phyloP scores from a whole-genome alignment of 37 sponge, comb jelly and placozoan genomes.

The Mnemiopsis leidyi region DNA sequence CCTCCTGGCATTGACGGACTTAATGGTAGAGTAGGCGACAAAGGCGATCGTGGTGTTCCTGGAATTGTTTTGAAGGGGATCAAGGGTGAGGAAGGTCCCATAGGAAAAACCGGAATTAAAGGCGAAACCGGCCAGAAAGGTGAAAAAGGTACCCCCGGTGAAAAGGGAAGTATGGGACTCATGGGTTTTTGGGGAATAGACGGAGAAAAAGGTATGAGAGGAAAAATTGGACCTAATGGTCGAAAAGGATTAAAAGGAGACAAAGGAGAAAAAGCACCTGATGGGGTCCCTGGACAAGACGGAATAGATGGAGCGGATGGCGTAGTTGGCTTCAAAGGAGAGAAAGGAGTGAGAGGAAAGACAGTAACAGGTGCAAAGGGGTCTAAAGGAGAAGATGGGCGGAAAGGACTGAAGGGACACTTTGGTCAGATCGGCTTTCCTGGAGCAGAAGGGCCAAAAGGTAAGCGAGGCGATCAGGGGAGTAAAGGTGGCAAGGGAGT shows the following conservation, averaged over 20 bases:
- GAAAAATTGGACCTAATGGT: constrained; percentile 19
- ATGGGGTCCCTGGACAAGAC: not conserved
- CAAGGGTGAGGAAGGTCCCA: constrained; percentile 15
- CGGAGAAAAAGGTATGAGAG: constrained; percentile 26
- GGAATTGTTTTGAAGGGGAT: constrained; percentile 26
- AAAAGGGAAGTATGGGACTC: not conserved
- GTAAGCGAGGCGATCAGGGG: not conserved
- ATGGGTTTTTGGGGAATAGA: not conserved
- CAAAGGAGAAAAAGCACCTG: not conserved
- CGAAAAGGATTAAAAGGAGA: not conserved
- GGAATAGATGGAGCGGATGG: constrained; percentile 32
- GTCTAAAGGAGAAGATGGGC: not conserved
- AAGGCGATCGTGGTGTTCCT: not conserved
- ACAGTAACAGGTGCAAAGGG: constrained; percentile 2
- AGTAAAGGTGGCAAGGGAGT: not conserved
- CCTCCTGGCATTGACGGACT: not conserved
- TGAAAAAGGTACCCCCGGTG: not conserved
- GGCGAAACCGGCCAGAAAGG: not conserved
- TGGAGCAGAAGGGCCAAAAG: constrained; percentile 11
- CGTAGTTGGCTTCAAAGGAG: constrained; percentile 17
- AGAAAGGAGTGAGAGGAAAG: constrained; percentile 27
- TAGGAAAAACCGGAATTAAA: not conserved
- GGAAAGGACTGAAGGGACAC: not conserved
- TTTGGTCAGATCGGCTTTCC: not conserved
- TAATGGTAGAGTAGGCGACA: not conserved